phyloP scores from a whole-genome alignment of 2,113 vertebrate genomes.

The Erythrocebus patas region DNA sequence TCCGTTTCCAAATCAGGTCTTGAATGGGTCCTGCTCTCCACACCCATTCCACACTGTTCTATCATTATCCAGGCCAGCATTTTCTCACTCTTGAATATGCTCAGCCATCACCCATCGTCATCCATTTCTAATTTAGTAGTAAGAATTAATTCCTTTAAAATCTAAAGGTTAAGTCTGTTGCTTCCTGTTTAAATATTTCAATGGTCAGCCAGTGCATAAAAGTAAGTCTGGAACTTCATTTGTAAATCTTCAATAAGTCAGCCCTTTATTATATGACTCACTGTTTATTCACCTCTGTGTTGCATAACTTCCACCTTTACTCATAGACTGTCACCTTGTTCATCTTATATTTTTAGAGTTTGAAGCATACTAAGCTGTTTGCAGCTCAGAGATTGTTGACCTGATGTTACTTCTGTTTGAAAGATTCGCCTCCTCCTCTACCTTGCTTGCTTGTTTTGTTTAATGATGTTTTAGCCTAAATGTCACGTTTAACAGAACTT shows the following conservation, averaged over 20 bases:
- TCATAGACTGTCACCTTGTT: neutral
- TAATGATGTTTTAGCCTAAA: neutral
- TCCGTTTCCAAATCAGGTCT: neutral
- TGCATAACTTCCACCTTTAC: neutral
- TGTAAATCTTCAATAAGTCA: neutral
- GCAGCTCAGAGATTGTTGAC: neutral
- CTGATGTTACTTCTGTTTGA: neutral
- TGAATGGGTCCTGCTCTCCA: neutral
- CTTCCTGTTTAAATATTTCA: neutral
- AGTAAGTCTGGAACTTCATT: neutral
- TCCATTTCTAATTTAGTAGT: neutral
- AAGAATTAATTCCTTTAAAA: neutral
- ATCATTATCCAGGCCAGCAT: neutral
- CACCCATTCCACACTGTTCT: accelerated
- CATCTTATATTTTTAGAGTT: neutral
- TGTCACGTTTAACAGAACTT: neutral
- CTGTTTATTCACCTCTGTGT: neutral
- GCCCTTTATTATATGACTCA: accelerated
- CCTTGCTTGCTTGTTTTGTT: neutral
- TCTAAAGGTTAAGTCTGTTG: neutral
- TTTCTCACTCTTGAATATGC: neutral
- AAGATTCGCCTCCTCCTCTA: neutral
- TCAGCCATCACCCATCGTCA: neutral
- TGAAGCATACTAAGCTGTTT: neutral
- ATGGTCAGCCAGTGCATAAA: neutral